These are phyloP conservation scores for Bicyclus anynana DNA, from an alignment of 1,140 invertebrate genomes.

Conservation along the genomic window DNA sequence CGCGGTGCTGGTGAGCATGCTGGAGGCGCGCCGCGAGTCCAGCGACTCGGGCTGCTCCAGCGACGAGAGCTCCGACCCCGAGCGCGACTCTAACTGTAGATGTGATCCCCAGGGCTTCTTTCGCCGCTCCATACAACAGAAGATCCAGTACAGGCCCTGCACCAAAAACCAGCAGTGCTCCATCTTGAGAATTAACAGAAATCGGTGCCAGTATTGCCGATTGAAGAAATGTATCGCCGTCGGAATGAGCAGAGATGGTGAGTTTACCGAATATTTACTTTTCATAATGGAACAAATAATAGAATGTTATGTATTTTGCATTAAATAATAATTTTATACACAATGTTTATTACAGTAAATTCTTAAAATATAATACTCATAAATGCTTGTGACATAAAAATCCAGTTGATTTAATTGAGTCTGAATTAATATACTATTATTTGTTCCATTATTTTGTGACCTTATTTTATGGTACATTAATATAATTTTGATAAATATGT, in stretches of 20 bases:
- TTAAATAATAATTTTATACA: not conserved
- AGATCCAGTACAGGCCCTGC: slow-evolving; percentile 98
- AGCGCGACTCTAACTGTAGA: slow-evolving; percentile 75
- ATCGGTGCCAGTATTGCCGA: slow-evolving; percentile 97
- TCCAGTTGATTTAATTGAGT: too few relatives aligned
- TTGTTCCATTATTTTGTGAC: too few relatives aligned
- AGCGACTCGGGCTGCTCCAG: slow-evolving; percentile 81
- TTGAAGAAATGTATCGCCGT: slow-evolving; percentile 99
- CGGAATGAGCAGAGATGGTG: slow-evolving; percentile 98
- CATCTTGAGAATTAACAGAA: slow-evolving; percentile 97
- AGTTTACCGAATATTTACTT: slow-evolving; percentile 60
- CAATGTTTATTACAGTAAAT: not conserved
- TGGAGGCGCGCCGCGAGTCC: slow-evolving; percentile 74
- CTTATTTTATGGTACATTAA: too few relatives aligned
- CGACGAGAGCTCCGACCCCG: slow-evolving; percentile 72
- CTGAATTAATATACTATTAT: too few relatives aligned
- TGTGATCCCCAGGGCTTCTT: slow-evolving; percentile 89
- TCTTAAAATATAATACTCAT: too few relatives aligned
- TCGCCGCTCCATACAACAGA: slow-evolving; percentile 96
- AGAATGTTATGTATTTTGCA: not conserved
- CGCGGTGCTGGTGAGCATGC: slow-evolving; percentile 76
- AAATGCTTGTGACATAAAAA: too few relatives aligned
- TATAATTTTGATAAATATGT: too few relatives aligned
- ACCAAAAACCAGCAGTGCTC: slow-evolving; percentile 98
- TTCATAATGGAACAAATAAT: slow-evolving; percentile 2